Percentiles rank a stretch among this genome's conserved stretches.
Conservation (phyloP, 2,113 vertebrate species). For the Cercopithecus mona region DNA sequence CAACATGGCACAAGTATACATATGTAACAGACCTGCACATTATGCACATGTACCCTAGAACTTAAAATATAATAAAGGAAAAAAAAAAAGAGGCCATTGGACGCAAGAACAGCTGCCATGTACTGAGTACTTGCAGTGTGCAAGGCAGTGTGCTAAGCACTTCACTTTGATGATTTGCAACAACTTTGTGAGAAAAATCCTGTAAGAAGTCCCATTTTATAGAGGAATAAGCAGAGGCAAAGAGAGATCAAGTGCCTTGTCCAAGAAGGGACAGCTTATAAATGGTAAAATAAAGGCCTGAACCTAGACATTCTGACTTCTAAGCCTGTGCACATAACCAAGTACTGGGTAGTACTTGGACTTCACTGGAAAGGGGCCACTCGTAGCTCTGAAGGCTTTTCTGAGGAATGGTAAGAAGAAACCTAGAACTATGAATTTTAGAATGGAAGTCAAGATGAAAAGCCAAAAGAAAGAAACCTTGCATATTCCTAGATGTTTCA, state of each 20-base stretch:
- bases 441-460: neutral
- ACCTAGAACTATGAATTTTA: neutral
- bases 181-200: neutral
- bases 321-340: neutral
- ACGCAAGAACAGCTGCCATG: neutral
- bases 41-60: no score
- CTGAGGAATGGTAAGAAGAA: neutral
- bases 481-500: slow-evolving; percentile 2
- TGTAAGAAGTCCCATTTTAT: neutral
- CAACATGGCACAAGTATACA: no score
- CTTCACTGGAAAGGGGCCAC: neutral
- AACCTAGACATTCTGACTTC: neutral
- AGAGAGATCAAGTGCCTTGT: neutral
- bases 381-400: neutral
- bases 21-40: no score
- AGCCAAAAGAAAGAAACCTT: slow-evolving; percentile 3
- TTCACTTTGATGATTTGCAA: neutral
- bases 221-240: neutral
- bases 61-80: no score
- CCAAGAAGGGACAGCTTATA: neutral
- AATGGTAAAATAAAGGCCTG: neutral
- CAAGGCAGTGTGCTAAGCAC: neutral
- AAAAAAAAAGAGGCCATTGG: neutral
- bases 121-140: neutral
- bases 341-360: neutral